Conservation (phyloP, 37 sponge, comb jelly and placozoan genomes). For the Aplysina aerophoba region DNA sequence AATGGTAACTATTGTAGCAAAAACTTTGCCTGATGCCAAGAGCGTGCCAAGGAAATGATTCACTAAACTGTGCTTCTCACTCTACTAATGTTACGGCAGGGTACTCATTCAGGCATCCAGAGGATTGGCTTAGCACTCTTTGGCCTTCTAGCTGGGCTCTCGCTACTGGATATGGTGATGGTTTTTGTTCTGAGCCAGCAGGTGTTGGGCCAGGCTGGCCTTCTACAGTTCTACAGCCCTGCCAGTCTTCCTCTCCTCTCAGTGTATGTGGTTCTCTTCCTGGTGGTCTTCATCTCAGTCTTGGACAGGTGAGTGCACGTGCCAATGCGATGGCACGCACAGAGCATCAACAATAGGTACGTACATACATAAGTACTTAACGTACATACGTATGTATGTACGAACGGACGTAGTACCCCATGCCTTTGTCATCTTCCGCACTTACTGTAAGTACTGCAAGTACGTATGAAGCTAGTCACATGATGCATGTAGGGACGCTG, state of each 20-base stretch:
- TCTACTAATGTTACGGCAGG: too few relatives aligned
- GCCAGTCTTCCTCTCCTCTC: slow-evolving; percentile 60
- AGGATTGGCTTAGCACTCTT: not conserved
- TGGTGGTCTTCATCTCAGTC: slow-evolving; percentile 40
- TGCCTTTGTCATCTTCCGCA: too few relatives aligned
- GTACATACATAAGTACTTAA: not conserved
- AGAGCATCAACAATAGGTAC: not conserved
- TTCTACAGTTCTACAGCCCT: slow-evolving; percentile 59
- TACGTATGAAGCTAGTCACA: too few relatives aligned
- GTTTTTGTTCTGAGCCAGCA: slow-evolving; percentile 37
- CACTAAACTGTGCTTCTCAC: too few relatives aligned
- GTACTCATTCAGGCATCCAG: not conserved
- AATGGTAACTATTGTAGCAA: too few relatives aligned
- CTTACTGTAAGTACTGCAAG: too few relatives aligned
- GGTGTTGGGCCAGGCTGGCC: slow-evolving; percentile 34
- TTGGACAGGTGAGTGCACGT: slow-evolving; percentile 57
- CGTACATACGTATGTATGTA: not conserved
- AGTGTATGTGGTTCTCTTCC: slow-evolving; percentile 55
- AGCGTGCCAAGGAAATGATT: too few relatives aligned
- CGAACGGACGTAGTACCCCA: not conserved
- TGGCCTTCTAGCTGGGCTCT: slow-evolving; percentile 46
- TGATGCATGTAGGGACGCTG: too few relatives aligned
- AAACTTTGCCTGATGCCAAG: too few relatives aligned
- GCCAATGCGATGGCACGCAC: not conserved
- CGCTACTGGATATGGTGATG: slow-evolving; percentile 69